These are phyloP conservation scores for Tetranychus cinnabarinus DNA, from an alignment of 1,140 invertebrate species.

Conservation along the genomic window DNA sequence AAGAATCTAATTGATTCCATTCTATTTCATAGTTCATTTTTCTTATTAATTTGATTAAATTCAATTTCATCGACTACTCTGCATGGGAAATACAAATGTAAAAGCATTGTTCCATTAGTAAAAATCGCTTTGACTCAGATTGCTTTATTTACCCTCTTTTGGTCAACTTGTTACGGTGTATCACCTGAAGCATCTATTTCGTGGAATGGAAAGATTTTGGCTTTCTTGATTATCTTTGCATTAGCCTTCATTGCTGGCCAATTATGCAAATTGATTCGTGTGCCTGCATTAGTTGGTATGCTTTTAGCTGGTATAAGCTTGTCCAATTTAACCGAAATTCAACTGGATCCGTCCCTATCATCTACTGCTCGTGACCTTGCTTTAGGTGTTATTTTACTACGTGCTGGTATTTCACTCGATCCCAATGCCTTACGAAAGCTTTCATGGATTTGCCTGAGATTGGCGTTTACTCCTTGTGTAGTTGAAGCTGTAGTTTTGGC, in stretches of 20 bases:
- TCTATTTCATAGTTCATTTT: no score
- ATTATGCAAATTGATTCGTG: slow-evolving; percentile 40
- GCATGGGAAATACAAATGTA: no score
- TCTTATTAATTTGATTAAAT: no score
- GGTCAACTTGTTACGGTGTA: no score
- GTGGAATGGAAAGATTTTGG: slow-evolving; percentile 50
- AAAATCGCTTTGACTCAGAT: no score
- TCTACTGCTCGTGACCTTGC: slow-evolving; percentile 47
- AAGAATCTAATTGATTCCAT: no score
- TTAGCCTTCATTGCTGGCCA: slow-evolving; percentile 51
- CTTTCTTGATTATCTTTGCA: slow-evolving; percentile 33
- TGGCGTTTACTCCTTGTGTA: slow-evolving; percentile 65
- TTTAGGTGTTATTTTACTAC: slow-evolving; percentile 65
- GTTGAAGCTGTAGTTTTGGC: slow-evolving; percentile 44
- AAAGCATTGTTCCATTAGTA: no score
- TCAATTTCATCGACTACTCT: no score
- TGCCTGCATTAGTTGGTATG: slow-evolving; percentile 33
- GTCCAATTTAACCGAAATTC: slow-evolving; percentile 1
- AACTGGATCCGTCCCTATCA: background rate
- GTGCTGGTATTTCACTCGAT: slow-evolving; percentile 79
- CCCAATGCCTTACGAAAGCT: slow-evolving; percentile 53
- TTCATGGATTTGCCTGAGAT: slow-evolving; percentile 45
- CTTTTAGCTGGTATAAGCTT: slow-evolving; percentile 9
- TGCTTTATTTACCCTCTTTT: no score
- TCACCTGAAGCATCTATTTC: slow-evolving; percentile 22